Evolutionary conservation across 2,888 invertebrate genomes (phyloP), one percentile per base, ranked within the genome.

Genomic region (Dione vanillae): DNA sequence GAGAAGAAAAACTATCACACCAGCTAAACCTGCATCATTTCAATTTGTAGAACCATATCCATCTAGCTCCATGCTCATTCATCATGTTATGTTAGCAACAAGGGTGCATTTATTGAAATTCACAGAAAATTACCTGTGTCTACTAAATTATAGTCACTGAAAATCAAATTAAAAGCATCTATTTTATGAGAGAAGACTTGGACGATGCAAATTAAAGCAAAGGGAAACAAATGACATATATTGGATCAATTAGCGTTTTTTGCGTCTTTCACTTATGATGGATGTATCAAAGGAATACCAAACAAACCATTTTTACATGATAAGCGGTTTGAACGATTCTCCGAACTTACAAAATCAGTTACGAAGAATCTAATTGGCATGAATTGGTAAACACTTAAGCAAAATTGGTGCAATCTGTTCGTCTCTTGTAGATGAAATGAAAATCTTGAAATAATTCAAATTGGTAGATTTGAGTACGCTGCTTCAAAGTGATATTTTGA

Each of bases 41-140:
- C 43, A 43, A 59, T 45, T 70, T 56, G 59, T 69, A 66, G 68
- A 69, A 74, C 67, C 72, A 65, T 64, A 69, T 72, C 74, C 69
- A 74, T 69, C 74, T 74, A 74, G 72, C 74, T 74, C 67, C 74
- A 74, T 74, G 74, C 74, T 72, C 74, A 74, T 74, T 74, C 72
- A 66, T 58, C 62, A 67, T 72, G 59, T 69, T 70, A 59, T 70
- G 72, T 74, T 74, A 74, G 74, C 74, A 72, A 74, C 74, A 74
- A 72, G 72, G 65, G 73, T 74, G 74, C 74, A 73, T 20, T 67
- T 67, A 70, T 72, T 70, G 66, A 62, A 69, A 67, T 65, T 62
- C 72, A 72, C 72, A 72, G 74, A 65, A 67, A 11, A 70, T 72
- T 69, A 69, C 47, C 70, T 49, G 72, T 72, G 72, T 67, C 67